Evolutionary conservation across 2,888 invertebrate genomes (phyloP).

Genomic region (Tenthredo amoena): DNA sequence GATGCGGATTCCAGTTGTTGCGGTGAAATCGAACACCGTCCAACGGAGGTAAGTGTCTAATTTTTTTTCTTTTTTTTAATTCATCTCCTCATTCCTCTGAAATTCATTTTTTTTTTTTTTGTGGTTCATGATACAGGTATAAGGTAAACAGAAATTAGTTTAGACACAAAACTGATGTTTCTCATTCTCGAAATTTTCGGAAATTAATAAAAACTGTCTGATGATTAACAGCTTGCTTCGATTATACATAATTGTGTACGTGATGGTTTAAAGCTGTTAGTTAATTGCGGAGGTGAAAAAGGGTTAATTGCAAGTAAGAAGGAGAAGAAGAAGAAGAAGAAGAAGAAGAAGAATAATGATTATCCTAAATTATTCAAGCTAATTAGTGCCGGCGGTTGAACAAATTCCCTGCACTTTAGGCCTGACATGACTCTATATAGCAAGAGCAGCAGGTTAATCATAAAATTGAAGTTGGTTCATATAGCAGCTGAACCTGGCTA

Average conservation of each 20-base stretch:
- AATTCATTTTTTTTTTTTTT: not conserved
- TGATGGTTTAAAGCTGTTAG: not conserved
- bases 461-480: not conserved
- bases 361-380: slow-evolving; percentile 48
- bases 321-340: not conserved
- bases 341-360: slow-evolving; percentile 36
- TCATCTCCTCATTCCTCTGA: not conserved
- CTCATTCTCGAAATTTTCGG: not conserved
- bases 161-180: not conserved
- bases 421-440: not conserved
- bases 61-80: not conserved
- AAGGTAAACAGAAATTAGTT: not conserved
- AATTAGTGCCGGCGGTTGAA: slow-evolving; percentile 33
- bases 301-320: slow-evolving; percentile 32
- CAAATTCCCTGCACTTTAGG: not conserved
- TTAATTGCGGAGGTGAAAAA: slow-evolving; percentile 31
- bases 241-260: not conserved
- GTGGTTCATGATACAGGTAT: not conserved
- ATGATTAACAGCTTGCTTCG: not conserved
- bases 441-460: not conserved
- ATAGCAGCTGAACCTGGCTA: not conserved
- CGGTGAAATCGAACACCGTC: slow-evolving; percentile 68
- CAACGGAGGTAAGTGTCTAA: slow-evolving; percentile 62
- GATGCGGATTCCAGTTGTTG: slow-evolving; percentile 72
- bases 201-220: not conserved